Evolutionary conservation across 2,888 invertebrate genomes (phyloP).

Genomic region (Apotomis capreana): DNA sequence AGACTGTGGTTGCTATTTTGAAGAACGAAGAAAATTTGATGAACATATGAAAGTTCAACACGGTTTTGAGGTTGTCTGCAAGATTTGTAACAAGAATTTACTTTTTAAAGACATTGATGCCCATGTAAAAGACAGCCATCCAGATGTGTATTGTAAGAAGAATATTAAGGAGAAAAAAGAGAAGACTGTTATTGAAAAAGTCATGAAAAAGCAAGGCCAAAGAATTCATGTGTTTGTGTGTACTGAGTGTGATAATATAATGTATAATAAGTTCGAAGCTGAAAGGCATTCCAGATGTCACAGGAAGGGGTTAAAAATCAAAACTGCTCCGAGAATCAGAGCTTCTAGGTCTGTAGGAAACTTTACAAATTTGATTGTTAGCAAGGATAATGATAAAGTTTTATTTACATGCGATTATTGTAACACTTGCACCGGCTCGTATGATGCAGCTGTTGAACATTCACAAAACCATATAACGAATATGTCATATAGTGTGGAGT

Average conservation of each 20-base stretch:
- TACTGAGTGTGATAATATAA: constrained; percentile 11
- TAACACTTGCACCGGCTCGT: constrained; percentile 19
- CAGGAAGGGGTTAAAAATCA: constrained; percentile 3
- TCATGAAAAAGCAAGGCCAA: background rate
- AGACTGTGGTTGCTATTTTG: constrained; percentile 20
- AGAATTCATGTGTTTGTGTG: constrained; percentile 8
- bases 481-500: background rate
- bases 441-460: constrained; percentile 31
- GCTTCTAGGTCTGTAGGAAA: background rate
- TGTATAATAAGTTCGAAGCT: background rate
- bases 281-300: constrained; percentile 15
- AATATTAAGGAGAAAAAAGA: background rate
- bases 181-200: constrained; percentile 5
- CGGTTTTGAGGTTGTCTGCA: constrained; percentile 7
- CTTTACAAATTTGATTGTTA: background rate
- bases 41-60: constrained; percentile 24
- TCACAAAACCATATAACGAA: constrained; percentile 28
- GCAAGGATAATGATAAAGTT: background rate
- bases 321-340: background rate
- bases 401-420: constrained; percentile 24
- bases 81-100: constrained; percentile 18
- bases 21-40: constrained; percentile 17
- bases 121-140: constrained; percentile 16
- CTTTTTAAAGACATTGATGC: constrained; percentile 8
- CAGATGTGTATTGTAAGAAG: constrained; percentile 6